Evolutionary conservation across 2,797 vertebrate genomes (phyloP).

Genomic region (Cheracebus regulus): DNA sequence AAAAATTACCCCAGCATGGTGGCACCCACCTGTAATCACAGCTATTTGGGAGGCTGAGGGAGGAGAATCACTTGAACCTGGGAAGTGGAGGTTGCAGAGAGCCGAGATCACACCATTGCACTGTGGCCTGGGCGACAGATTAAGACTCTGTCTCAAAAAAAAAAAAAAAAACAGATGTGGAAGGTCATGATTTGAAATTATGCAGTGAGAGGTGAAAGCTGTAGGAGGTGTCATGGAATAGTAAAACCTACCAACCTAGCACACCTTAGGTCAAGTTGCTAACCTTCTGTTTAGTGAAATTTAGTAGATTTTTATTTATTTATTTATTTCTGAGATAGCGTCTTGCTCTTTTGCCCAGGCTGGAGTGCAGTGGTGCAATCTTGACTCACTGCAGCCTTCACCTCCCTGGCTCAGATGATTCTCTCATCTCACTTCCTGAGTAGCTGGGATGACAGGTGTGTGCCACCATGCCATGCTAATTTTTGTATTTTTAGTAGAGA

Average conservation of each 20-base stretch:
- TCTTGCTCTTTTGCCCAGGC: too few relatives aligned
- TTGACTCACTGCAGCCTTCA: background rate
- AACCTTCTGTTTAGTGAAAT: background rate
- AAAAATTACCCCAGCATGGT: background rate
- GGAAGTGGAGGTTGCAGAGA: background rate
- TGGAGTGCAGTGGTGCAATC: too few relatives aligned
- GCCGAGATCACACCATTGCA: background rate
- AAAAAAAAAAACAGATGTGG: background rate
- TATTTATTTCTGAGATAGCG: background rate
- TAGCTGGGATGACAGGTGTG: too few relatives aligned
- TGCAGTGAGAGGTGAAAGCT: background rate
- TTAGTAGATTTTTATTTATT: background rate
- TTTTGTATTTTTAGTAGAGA: too few relatives aligned
- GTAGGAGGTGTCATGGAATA: background rate
- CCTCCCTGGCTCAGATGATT: background rate
- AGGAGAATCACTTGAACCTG: background rate
- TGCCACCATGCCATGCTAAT: fast-evolving
- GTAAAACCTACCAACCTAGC: background rate
- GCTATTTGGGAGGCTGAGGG: background rate
- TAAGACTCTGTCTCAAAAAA: background rate
- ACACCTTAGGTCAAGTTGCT: background rate
- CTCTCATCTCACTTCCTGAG: too few relatives aligned
- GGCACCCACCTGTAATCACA: background rate
- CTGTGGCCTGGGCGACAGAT: background rate
- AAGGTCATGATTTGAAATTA: background rate